These are phyloP conservation scores for Enteromius radiatus DNA, from an alignment of 2,797 vertebrate species.

Conservation along the genomic window DNA sequence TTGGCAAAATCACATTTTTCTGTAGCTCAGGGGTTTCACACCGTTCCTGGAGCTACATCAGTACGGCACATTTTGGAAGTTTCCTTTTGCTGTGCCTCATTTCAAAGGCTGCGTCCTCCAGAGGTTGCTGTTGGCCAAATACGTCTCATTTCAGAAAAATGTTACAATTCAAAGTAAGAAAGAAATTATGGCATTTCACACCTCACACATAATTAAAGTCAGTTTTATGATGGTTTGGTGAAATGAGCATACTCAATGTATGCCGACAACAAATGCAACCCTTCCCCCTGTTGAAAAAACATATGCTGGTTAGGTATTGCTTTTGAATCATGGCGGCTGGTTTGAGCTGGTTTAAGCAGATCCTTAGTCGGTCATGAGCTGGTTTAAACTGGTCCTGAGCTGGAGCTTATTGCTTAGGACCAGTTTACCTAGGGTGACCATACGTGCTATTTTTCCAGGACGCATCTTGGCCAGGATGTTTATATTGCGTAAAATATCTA, in stretches of 20 bases:
- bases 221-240: neutral
- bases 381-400: neutral
- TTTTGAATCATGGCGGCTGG: neutral
- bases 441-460: no score
- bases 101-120: neutral
- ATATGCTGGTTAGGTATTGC: neutral
- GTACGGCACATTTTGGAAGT: neutral
- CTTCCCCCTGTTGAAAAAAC: neutral
- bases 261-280: neutral
- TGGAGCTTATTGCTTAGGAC: neutral
- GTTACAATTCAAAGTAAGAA: neutral
- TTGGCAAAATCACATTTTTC: neutral
- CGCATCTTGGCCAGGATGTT: no score
- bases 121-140: neutral
- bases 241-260: neutral
- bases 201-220: neutral
- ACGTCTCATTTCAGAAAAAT: neutral
- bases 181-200: neutral
- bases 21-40: neutral
- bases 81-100: neutral
- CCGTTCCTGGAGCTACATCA: neutral
- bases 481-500: no score
- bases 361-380: neutral
- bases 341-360: neutral
- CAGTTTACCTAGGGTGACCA: no score